Conservation (phyloP, 2,888 invertebrate species). For the Polietes domitor region DNA sequence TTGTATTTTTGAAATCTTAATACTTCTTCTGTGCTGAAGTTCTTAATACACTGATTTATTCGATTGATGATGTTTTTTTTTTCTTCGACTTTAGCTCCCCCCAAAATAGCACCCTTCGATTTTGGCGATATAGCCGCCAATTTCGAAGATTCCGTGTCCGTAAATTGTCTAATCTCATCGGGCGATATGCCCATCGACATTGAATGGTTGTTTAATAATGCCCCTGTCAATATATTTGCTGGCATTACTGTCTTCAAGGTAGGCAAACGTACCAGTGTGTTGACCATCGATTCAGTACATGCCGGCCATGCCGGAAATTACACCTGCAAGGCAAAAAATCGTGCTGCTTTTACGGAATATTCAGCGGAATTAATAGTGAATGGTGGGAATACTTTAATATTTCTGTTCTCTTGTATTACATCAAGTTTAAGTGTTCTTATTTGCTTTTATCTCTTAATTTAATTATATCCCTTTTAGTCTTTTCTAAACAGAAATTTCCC, state of each 20-base stretch:
- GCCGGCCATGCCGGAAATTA: slow-evolving; percentile 85
- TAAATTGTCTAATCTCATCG: slow-evolving; percentile 87
- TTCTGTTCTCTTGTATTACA: too few species aligned
- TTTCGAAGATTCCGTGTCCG: slow-evolving; percentile 87
- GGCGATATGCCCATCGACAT: slow-evolving; percentile 87
- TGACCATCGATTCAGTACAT: slow-evolving; percentile 86
- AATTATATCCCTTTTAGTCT: too few species aligned
- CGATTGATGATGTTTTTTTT: too few species aligned
- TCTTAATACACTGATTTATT: too few species aligned
- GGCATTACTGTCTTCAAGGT: slow-evolving; percentile 78
- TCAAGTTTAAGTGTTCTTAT: slow-evolving; percentile 7
- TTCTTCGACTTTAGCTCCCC: slow-evolving; percentile 83
- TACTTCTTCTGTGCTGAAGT: too few species aligned
- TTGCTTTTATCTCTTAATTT: slow-evolving; percentile 42
- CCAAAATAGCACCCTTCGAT: slow-evolving; percentile 88
- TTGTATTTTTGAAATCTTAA: too few species aligned
- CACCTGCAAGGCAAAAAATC: slow-evolving; percentile 85
- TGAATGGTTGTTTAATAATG: slow-evolving; percentile 83
- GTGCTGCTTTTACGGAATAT: slow-evolving; percentile 81
- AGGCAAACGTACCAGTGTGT: slow-evolving; percentile 83
- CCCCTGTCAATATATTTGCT: slow-evolving; percentile 74
- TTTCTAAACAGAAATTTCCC: slow-evolving; percentile 82
- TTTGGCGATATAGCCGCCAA: slow-evolving; percentile 88
- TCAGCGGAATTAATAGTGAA: slow-evolving; percentile 80
- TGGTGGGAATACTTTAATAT: too few species aligned